Base-by-base conservation (phyloP, 2,113 vertebrate genomes). In the Mionectes macconnelli region DNA sequence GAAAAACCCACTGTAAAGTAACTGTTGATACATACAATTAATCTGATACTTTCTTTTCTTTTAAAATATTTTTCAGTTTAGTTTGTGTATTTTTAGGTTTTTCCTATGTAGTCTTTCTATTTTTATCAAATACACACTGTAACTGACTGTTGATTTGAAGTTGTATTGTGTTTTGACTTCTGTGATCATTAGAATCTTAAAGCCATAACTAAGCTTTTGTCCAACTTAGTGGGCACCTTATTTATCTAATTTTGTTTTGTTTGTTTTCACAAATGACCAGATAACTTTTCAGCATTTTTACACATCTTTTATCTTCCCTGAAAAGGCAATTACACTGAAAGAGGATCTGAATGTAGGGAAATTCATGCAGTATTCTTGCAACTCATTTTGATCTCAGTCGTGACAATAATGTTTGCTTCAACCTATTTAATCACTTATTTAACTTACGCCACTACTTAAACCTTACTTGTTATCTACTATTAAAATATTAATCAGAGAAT, bases 341-440 rank as follows among this genome's bases (percentile, higher is more conserved):
- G 6, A 47, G 2, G 4, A 57, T 31, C 33, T 59, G 12, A 67
- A 63, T n/a, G 20, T 23, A 31, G 0, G 0, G 27, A 79, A 85
- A 56, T 30, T 72, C 28, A 20, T 50, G 14, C 12, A 44, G 7
- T 37, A 47, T 55, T 82, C 23, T 49, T 83, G 18, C 21, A 69
- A 22, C 8, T 49, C 27, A 31, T 52, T 88, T 74, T 52, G 4
- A 60, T 78, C 79, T 84, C 24, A 57, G 5, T 44, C 25, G 9
- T 16, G 45, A 31, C 16, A 39, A 33, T 55, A 70, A 45, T 5
- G 12, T 55, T 88, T 64, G 31, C 76, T 16, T 76, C 49, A 73
- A 20, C 1, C n/a, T n/a, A n/a, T n/a, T n/a, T n/a, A n/a, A n/a
- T n/a, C n/a, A n/a, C n/a, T n/a, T n/a, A n/a, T n/a, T n/a, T n/a